These are phyloP conservation scores for Rhabdornis inornatus DNA, from an alignment of 2,113 vertebrate genomes.

Conservation along the genomic window DNA sequence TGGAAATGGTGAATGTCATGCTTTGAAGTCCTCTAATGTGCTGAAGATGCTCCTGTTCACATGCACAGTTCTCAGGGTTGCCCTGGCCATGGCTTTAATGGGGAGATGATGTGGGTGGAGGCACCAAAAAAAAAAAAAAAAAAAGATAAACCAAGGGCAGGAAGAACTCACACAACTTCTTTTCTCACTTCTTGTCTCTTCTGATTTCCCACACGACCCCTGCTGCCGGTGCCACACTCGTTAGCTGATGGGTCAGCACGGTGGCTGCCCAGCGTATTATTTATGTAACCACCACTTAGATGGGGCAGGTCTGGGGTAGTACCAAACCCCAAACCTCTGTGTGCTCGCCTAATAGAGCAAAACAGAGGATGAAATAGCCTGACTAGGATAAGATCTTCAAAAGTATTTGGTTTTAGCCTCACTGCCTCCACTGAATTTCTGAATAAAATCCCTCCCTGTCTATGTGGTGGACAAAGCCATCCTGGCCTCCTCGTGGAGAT, in stretches of 20 bases:
- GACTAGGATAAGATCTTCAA: neutral
- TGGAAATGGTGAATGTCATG: neutral
- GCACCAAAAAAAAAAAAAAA: neutral
- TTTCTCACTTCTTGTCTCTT: neutral
- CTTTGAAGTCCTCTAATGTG: neutral
- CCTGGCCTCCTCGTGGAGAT: neutral
- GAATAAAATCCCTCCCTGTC: neutral
- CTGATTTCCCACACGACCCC: neutral
- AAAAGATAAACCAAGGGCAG: neutral
- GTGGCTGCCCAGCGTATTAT: neutral
- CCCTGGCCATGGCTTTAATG: neutral
- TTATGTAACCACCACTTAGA: neutral
- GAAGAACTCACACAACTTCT: neutral
- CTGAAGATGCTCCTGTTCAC: conserved; percentile 16
- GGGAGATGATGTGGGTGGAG: neutral
- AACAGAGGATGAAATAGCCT: neutral
- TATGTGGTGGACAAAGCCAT: neutral
- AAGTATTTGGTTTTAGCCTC: neutral
- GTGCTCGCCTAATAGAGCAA: neutral
- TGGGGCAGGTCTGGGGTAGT: neutral
- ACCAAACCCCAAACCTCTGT: neutral
- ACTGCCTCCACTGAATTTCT: neutral
- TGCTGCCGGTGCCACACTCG: neutral
- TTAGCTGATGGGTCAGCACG: neutral
- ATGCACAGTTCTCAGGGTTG: neutral